Evolutionary conservation across 2,888 invertebrate genomes (phyloP).

Genomic region (Tiliacea aurago): DNA sequence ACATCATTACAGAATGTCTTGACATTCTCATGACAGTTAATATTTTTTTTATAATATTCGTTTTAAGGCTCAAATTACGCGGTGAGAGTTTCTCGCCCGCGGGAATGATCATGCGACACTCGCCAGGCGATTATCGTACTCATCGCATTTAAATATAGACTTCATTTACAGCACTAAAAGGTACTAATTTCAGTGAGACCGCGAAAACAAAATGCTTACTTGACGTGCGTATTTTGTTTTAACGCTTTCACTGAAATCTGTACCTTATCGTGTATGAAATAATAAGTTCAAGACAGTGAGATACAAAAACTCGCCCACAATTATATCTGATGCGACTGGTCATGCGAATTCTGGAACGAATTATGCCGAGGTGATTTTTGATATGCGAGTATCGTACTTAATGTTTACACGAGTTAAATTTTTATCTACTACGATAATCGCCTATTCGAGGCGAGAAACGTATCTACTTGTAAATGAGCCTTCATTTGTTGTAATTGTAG

Average conservation of each 20-base stretch:
- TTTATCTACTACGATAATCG: not conserved
- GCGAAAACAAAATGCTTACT: not conserved
- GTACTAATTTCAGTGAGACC: not conserved
- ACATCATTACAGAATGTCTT: constrained; percentile 38
- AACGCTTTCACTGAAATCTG: not conserved
- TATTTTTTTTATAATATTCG: constrained; percentile 1
- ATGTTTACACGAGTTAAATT: not conserved
- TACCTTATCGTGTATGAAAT: not conserved
- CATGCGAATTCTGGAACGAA: no score
- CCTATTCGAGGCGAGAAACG: constrained; percentile 7
- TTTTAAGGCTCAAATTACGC: constrained; percentile 11
- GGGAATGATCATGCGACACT: not conserved
- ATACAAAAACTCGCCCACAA: not conserved
- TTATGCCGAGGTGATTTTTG: not conserved
- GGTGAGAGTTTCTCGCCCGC: not conserved
- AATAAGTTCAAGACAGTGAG: not conserved
- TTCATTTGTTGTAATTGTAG: constrained; percentile 3
- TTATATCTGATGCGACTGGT: not conserved
- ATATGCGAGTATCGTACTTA: not conserved
- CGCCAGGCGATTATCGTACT: not conserved
- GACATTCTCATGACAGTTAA: constrained; percentile 2
- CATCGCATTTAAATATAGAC: not conserved
- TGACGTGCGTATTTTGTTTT: not conserved
- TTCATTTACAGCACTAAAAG: not conserved
- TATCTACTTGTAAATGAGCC: constrained; percentile 8